phyloP scores from a whole-genome alignment of 2,888 invertebrate genomes.

The Erebia epiphron region DNA sequence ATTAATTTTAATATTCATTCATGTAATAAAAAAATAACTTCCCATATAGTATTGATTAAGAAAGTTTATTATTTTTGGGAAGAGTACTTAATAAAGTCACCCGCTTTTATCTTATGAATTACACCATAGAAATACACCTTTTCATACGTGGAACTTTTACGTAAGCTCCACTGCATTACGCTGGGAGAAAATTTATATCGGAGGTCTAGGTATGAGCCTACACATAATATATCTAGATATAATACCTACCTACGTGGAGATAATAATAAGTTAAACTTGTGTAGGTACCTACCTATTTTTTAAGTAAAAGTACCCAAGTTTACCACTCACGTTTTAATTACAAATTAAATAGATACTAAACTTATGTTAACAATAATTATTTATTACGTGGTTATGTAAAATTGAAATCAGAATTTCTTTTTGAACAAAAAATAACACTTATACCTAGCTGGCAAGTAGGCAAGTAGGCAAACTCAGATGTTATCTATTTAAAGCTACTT shows the following conservation, averaged over 20 bases:
- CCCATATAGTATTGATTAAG: too few species aligned
- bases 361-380: too few species aligned
- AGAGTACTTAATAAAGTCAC: neutral
- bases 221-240: constrained; percentile 40
- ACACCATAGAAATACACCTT: constrained; percentile 45
- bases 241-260: constrained; percentile 37
- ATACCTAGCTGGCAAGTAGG: too few species aligned
- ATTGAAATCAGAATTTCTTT: neutral
- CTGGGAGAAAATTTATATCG: constrained; percentile 68
- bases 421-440: too few species aligned
- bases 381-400: neutral
- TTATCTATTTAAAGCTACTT: too few species aligned
- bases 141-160: constrained; percentile 79
- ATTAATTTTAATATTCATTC: too few species aligned
- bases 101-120: constrained; percentile 35
- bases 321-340: too few species aligned
- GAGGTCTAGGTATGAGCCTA: constrained; percentile 62
- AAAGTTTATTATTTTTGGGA: neutral
- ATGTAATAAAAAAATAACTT: too few species aligned
- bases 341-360: too few species aligned
- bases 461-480: too few species aligned
- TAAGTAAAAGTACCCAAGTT: too few species aligned
- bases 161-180: constrained; percentile 65
- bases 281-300: too few species aligned
- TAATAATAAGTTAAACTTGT: constrained; percentile 44